Conservation (phyloP, 2,797 vertebrate genomes). For the Xerus rutilus region DNA sequence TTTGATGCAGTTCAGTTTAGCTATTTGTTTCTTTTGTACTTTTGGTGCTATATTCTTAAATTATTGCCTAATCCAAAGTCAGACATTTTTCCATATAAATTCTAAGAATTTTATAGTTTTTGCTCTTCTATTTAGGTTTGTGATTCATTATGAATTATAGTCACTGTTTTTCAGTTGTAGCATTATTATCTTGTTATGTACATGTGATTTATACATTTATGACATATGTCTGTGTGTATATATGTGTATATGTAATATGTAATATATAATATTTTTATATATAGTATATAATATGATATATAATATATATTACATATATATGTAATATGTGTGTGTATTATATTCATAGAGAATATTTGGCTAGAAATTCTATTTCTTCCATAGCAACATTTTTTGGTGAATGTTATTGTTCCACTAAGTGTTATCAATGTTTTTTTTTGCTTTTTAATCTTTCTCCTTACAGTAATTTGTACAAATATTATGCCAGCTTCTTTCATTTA, state of each 20-base stretch:
- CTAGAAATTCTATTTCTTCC: neutral
- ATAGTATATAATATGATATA: neutral
- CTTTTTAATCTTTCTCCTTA: neutral
- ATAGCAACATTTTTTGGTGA: neutral
- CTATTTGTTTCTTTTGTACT: neutral
- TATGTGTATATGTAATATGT: neutral
- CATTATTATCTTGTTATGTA: neutral
- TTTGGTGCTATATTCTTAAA: too few species aligned
- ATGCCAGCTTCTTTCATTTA: neutral
- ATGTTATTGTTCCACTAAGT: neutral
- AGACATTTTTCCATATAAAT: too few species aligned
- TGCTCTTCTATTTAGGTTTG: neutral
- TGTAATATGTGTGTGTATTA: neutral
- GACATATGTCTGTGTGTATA: neutral
- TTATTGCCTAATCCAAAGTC: too few species aligned
- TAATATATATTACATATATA: neutral
- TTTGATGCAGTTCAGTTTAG: neutral
- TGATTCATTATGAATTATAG: neutral
- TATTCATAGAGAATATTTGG: neutral
- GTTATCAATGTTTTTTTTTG: neutral
- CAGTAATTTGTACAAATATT: neutral
- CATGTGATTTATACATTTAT: too few species aligned
- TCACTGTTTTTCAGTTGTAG: neutral
- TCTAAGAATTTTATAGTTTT: too few species aligned
- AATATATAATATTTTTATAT: neutral